Base-by-base conservation (phyloP, 2,888 invertebrate genomes). In the Drosophila longiperda region DNA sequence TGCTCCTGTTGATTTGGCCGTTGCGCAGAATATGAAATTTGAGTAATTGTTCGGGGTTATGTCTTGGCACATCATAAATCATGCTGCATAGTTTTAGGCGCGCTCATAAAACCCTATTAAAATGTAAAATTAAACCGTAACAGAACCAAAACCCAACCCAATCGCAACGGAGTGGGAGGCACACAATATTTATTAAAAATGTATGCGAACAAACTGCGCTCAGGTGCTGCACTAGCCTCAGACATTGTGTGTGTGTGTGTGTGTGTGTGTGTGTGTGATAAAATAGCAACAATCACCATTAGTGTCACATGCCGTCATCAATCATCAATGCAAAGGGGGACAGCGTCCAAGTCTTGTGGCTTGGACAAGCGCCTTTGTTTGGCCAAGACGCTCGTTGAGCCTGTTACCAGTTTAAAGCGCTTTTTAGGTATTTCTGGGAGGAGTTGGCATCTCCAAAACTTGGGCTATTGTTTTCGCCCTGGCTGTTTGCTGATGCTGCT, bases 281-380 rank as follows among this genome's bases (percentile, higher is more conserved):
- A 89, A 91, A 86, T 72, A 84, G 82, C 90, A 90, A 91, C 90
- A 90, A 90, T 90, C 88, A 84, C 91, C 90, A 91, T 90, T 90
- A 91, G 88, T 89, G 91, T 90, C 90, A 89, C 77, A 77, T 63
- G 80, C 69, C 78, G 79, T 90, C 91, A 90, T 90, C 91, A 90
- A 90, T 90, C 91, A 90, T 90, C 77, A 80, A 82, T 73, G 59
- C 65, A 66, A 70, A 74, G 74, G 70, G 73, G 70, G 61, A 69
- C 73, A 80, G 64, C 42, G 81, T 80, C 81, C 78, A 67, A 63
- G 64, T 61, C 53, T 49, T 73, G 58, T 38, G 32, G 54, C 38
- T 42, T 12, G 68, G 75, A 73, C 62, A 55, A 33, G 49, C 40
- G 42, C 61, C 60, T 63, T 79, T 79, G 73, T 82, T 75, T 82